These are phyloP conservation scores for Formicarius rufipectus DNA, from an alignment of 2,113 vertebrate species.

Conservation along the genomic window DNA sequence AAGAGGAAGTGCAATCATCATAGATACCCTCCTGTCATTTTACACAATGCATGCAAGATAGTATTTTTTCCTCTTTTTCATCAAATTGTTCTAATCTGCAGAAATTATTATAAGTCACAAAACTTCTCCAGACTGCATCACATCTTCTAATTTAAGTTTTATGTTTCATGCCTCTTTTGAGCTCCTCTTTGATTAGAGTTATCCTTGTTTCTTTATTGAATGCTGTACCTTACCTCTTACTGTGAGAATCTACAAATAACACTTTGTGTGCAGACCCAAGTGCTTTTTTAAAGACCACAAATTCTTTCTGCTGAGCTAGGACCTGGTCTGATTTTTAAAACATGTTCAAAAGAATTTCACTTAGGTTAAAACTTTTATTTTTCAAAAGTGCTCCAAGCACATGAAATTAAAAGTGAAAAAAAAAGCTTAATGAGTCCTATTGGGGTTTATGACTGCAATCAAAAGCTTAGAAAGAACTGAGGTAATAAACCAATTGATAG, in stretches of 20 bases:
- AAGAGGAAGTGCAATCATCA: neutral
- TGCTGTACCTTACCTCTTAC: neutral
- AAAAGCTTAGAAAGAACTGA: slow-evolving; percentile 61
- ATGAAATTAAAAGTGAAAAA: slow-evolving; percentile 16
- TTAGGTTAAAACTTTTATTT: slow-evolving; percentile 42
- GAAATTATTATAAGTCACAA: neutral
- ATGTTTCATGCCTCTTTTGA: neutral
- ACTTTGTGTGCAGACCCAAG: slow-evolving; percentile 1
- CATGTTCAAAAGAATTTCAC: slow-evolving; percentile 11
- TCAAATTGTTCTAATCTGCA: neutral
- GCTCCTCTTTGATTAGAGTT: neutral
- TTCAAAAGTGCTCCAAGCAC: slow-evolving; percentile 30
- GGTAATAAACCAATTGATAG: slow-evolving; percentile 10
- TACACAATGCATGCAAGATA: neutral
- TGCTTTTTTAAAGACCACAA: neutral
- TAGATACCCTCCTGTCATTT: neutral
- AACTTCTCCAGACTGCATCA: neutral
- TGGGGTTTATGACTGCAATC: slow-evolving; percentile 57
- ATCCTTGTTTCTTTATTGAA: neutral
- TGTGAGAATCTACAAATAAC: neutral
- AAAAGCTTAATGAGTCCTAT: slow-evolving; percentile 64
- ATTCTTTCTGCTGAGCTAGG: neutral
- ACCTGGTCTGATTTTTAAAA: slow-evolving; percentile 37
- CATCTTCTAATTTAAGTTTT: neutral
- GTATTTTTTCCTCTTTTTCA: neutral